These are phyloP conservation scores for Phallusia fumigata DNA, from an alignment of 23 tunicate species.

Conservation along the genomic window DNA sequence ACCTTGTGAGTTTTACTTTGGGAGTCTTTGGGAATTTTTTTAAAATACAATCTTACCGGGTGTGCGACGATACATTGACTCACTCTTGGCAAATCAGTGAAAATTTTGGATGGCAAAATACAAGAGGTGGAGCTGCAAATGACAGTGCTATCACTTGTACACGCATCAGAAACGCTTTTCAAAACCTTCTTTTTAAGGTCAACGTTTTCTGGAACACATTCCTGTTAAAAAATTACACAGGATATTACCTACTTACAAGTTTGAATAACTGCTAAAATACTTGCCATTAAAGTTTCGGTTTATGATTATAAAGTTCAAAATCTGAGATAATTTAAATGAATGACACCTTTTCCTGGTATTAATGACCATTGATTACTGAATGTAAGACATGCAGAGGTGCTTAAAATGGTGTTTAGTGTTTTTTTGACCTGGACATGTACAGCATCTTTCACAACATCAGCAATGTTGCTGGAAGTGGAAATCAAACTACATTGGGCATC, in stretches of 20 bases:
- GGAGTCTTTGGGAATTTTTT: background rate
- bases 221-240: conserved; percentile 32
- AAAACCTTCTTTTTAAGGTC: conserved; percentile 85
- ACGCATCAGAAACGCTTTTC: conserved; percentile 35
- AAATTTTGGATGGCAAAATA: conserved; percentile 82
- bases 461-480: conserved; percentile 39
- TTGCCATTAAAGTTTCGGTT: too few relatives aligned
- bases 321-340: too few relatives aligned
- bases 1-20: too few relatives aligned
- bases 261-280: background rate
- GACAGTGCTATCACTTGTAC: conserved; percentile 50
- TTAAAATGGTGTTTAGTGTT: too few relatives aligned
- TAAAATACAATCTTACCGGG: conserved; percentile 42
- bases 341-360: too few relatives aligned
- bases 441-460: conserved; percentile 63
- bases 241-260: too few relatives aligned
- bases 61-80: conserved; percentile 84
- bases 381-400: too few relatives aligned
- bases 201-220: conserved; percentile 94
- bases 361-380: too few relatives aligned
- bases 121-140: conserved; percentile 89
- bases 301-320: too few relatives aligned
- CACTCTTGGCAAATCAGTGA: conserved; percentile 50
- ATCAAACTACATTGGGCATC: conserved; percentile 68
- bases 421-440: conserved; percentile 63